These are phyloP conservation scores for Drosophila paramelanica DNA, from an alignment of 2,888 invertebrate genomes.

Conservation along the genomic window DNA sequence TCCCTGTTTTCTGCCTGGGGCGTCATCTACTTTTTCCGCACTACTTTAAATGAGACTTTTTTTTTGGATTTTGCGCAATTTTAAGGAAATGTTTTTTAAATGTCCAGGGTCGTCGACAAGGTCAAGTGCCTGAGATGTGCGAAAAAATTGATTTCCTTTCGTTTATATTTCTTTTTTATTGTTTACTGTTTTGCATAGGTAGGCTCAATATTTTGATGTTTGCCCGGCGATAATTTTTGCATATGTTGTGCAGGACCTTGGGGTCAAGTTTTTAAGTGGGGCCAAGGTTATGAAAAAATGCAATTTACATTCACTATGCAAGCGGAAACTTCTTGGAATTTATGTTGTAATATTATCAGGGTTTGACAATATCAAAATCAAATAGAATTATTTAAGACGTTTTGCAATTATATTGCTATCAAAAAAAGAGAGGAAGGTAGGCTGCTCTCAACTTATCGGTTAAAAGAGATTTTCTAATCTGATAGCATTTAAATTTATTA, in stretches of 20 bases:
- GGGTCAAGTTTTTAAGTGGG: conserved; percentile 45
- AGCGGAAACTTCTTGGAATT: conserved; percentile 19
- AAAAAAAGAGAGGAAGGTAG: not conserved
- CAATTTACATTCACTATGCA: conserved; percentile 26
- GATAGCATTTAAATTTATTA: not conserved
- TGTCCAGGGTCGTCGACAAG: conserved; percentile 38
- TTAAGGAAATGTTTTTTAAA: conserved; percentile 48
- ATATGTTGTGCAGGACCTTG: conserved; percentile 33
- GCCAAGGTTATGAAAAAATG: conserved; percentile 19
- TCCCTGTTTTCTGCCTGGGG: conserved; percentile 22
- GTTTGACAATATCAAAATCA: conserved; percentile 3
- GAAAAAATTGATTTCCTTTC: conserved; percentile 31
- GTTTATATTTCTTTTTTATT: conserved; percentile 2
- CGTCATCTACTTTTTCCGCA: conserved; percentile 37
- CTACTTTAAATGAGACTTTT: conserved; percentile 58
- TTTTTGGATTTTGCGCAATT: conserved; percentile 22
- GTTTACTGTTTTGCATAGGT: conserved; percentile 25
- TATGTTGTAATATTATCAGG: conserved; percentile 2
- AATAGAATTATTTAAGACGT: not conserved
- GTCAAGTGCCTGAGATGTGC: conserved; percentile 52
- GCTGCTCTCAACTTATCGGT: not conserved
- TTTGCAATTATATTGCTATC: not conserved
- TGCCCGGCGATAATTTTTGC: conserved; percentile 34
- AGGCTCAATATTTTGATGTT: conserved; percentile 57
- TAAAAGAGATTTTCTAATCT: not conserved